phyloP scores from a whole-genome alignment of 2,797 vertebrate genomes.

The Cygnus olor region DNA sequence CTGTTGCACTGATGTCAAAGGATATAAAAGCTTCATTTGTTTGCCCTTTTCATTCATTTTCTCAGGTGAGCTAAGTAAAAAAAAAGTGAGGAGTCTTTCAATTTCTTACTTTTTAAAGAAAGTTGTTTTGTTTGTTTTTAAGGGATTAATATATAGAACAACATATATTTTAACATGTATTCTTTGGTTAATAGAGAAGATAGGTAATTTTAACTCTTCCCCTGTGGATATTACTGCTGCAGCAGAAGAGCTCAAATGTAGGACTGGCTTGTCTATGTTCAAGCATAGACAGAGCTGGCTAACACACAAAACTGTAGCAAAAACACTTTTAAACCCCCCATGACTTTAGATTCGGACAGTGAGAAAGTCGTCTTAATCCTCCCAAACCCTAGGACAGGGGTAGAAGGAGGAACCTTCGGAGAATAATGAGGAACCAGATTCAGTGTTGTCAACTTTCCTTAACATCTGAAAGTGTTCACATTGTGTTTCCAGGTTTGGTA shows the following conservation, averaged over 20 bases:
- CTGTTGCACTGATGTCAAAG: background rate
- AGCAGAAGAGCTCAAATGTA: background rate
- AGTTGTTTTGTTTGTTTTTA: background rate
- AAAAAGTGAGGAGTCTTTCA: background rate
- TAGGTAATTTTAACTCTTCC: background rate
- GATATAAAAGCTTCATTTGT: background rate
- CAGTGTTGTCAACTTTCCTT: background rate
- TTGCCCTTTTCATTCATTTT: background rate
- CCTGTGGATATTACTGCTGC: background rate
- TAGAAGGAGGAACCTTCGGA: background rate
- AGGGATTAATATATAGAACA: constrained; percentile 3
- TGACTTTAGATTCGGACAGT: background rate
- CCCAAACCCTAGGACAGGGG: background rate
- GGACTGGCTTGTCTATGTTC: no score
- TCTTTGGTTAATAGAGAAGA: background rate
- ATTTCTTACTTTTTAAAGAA: background rate
- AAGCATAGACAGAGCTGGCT: background rate
- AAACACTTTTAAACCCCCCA: background rate
- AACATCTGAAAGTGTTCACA: background rate
- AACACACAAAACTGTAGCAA: background rate
- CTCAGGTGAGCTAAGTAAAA: background rate
- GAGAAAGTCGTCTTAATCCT: background rate
- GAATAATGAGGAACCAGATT: no score
- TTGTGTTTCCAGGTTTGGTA: background rate
- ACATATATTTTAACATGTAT: background rate